These are phyloP conservation scores for Heteronetta atricapilla DNA, from an alignment of 2,113 vertebrate genomes.

Conservation along the genomic window DNA sequence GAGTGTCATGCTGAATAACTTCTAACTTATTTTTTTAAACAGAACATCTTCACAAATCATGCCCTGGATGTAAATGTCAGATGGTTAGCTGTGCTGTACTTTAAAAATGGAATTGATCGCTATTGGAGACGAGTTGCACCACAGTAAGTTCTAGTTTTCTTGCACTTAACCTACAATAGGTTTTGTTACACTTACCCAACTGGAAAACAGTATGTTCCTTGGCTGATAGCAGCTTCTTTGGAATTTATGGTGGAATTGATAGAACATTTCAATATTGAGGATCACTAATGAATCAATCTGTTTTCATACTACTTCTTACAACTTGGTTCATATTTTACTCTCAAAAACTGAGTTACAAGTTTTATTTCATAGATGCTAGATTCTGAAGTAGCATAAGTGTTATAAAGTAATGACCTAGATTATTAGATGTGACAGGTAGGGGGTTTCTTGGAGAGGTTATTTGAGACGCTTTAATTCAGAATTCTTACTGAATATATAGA, in stretches of 20 bases:
- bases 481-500: not conserved
- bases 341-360: not conserved
- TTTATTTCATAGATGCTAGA: not conserved
- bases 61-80: constrained; percentile 93
- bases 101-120: constrained; percentile 98
- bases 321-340: not conserved
- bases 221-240: not conserved
- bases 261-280: not conserved
- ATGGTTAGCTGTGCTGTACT: constrained; percentile 97
- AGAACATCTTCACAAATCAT: constrained; percentile 98
- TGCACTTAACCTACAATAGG: not conserved
- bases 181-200: not conserved
- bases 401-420: not conserved
- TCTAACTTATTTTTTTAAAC: not conserved
- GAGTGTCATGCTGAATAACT: not conserved
- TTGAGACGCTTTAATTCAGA: not conserved
- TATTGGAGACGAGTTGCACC: constrained; percentile 97
- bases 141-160: constrained; percentile 83
- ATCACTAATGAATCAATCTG: not conserved
- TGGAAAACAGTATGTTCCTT: not conserved
- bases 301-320: not conserved
- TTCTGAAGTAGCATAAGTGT: not conserved
- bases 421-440: not conserved
- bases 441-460: not conserved
- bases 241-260: not conserved